Percentiles rank a stretch among this genome's conserved stretches.
Conservation (phyloP, 1,140 invertebrate genomes). For the Drosophila murphyi region DNA sequence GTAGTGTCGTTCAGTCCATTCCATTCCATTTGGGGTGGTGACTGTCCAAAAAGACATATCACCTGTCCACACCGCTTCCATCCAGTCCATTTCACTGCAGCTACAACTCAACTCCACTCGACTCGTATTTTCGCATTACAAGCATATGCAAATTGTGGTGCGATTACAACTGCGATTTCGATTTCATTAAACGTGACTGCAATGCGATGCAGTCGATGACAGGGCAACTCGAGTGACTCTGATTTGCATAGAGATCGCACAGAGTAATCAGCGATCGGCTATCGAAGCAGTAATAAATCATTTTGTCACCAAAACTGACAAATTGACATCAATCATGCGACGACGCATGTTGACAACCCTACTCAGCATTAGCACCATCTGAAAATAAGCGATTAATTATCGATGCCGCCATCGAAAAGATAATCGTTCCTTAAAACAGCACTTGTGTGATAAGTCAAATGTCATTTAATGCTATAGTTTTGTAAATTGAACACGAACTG, state of each 20-base stretch:
- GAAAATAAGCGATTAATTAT: slow-evolving; percentile 31
- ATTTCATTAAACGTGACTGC: slow-evolving; percentile 76
- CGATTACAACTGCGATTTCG: slow-evolving; percentile 69
- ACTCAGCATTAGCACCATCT: slow-evolving; percentile 34
- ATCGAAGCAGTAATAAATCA: slow-evolving; percentile 70
- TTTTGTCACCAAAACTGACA: slow-evolving; percentile 72
- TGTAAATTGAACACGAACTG: slow-evolving; percentile 10
- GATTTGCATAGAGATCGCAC: slow-evolving; percentile 69
- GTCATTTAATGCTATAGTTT: slow-evolving; percentile 6
- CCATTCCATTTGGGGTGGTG: slow-evolving; percentile 58
- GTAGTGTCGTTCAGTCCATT: slow-evolving; percentile 43
- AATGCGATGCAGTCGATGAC: slow-evolving; percentile 20
- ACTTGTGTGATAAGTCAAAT: slow-evolving; percentile 14
- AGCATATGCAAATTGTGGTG: slow-evolving; percentile 61
- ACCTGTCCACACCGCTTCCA: slow-evolving; percentile 54
- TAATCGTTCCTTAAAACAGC: slow-evolving; percentile 24
- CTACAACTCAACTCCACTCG: not conserved
- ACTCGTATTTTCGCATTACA: slow-evolving; percentile 50
- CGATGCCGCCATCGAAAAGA: slow-evolving; percentile 23
- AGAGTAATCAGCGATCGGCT: slow-evolving; percentile 52
- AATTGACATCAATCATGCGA: slow-evolving; percentile 76
- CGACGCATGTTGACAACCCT: slow-evolving; percentile 48
- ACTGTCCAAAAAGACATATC: slow-evolving; percentile 60
- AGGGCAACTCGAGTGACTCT: slow-evolving; percentile 24
- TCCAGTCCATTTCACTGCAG: slow-evolving; percentile 11